Evolutionary conservation across 2,888 invertebrate species (phyloP), one percentile per base, ranked within the genome.

Genomic region (Saturnia japonica): DNA sequence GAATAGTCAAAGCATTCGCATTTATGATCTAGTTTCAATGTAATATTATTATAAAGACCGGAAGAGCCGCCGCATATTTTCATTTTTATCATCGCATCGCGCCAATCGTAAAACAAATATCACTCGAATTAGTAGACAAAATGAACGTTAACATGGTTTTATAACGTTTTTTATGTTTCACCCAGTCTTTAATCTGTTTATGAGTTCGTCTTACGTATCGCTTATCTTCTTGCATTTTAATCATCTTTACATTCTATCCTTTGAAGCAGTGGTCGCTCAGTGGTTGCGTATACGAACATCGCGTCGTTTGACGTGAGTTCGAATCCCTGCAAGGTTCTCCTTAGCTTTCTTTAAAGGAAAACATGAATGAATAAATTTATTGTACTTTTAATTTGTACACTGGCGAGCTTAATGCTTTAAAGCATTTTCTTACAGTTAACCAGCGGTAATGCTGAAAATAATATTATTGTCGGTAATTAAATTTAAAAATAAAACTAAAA

Each of bases 41-140:
- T 60, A 28, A 12, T 40, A 40, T 40, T 11, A n/a, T 40, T 9
- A 40, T 64, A 64, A 64, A 34, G 40, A 64, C 64, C 40, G 64
- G 64, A 64, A 64, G 40, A n/a, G 40, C 40, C 8, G n/a, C 19
- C 64, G 64, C 40, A 40, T 40, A 40, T 64, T 64, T 64, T 40
- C 40, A 64, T 40, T 64, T 64, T 64, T 64, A 64, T 64, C 14
- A 62, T 62, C 62, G 62, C 62, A 3, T 62, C 25, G 1, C 34
- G 60, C 34, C 28, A 62, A 28, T 62, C 64, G 64, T 64, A 64
- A 64, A 64, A 64, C 40, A 40, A 40, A 64, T 64, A 64, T 64
- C 64, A 64, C 40, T 64, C n/a, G 64, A 40, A 8, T 64, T 40
- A 64, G 64, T 64, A 40, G 34, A 64, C 64, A 40, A 1, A 16